Evolutionary conservation across 2,113 vertebrate genomes (phyloP).

Genomic region (Atractosteus spatula): DNA sequence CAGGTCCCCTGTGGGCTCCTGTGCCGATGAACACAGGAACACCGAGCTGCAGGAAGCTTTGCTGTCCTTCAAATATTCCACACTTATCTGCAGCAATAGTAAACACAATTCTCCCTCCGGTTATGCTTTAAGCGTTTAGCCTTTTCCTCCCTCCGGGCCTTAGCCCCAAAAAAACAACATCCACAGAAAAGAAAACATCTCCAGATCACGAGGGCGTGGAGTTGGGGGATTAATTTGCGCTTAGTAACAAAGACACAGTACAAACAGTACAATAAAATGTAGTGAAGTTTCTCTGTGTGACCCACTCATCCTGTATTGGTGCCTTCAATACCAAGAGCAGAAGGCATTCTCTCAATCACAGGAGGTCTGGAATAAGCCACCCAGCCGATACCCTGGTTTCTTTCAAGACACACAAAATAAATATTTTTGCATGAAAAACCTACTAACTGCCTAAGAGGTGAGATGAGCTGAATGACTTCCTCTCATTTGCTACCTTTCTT

Average conservation of each 20-base stretch:
- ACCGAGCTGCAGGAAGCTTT: conserved; percentile 26
- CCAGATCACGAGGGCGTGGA: conserved; percentile 10
- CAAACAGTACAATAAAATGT: neutral
- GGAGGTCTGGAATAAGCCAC: too few relatives aligned
- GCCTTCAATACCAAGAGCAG: too few relatives aligned
- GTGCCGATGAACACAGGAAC: conserved; percentile 19
- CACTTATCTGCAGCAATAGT: conserved; percentile 30
- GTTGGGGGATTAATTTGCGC: neutral
- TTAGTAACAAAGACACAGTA: conserved; percentile 2
- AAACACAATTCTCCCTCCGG: conserved; percentile 54
- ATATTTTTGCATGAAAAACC: too few relatives aligned
- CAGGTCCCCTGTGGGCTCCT: conserved; percentile 38
- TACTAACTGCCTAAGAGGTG: too few relatives aligned
- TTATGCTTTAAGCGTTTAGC: conserved; percentile 59
- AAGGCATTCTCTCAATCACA: too few relatives aligned
- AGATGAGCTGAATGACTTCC: too few relatives aligned
- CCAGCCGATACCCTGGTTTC: too few relatives aligned
- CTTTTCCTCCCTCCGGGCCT: conserved; percentile 27
- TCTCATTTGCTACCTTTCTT: too few relatives aligned
- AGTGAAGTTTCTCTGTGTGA: too few relatives aligned
- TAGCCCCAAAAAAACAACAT: conserved; percentile 29
- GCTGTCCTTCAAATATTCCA: conserved; percentile 48
- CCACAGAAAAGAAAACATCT: conserved; percentile 19
- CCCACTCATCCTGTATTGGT: too few relatives aligned
- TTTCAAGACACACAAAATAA: too few relatives aligned